Evolutionary conservation across 2,113 vertebrate genomes (phyloP).

Genomic region (Python bivittatus): DNA sequence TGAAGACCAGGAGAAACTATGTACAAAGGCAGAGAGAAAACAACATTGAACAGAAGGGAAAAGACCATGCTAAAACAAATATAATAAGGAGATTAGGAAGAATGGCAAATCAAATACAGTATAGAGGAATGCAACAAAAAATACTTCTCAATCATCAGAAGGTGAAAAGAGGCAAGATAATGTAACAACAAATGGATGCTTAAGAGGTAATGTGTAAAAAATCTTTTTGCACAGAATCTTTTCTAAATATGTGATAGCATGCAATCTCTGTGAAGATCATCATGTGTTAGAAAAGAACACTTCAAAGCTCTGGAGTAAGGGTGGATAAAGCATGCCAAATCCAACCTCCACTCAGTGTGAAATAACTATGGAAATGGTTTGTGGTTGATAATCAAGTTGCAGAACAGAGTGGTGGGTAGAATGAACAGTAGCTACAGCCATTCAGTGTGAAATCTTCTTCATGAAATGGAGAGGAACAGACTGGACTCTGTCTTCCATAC

Average conservation of each 20-base stretch:
- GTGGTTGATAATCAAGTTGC: not conserved
- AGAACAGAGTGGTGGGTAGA: not conserved
- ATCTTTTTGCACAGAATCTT: not conserved
- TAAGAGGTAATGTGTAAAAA: not conserved
- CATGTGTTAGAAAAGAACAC: not conserved
- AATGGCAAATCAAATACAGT: slow-evolving; percentile 15
- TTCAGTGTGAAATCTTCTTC: not conserved
- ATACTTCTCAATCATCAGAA: not conserved
- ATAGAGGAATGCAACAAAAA: not conserved
- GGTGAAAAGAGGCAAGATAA: not conserved
- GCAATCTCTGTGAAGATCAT: not conserved
- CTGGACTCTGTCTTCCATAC: not conserved
- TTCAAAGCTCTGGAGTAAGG: not conserved
- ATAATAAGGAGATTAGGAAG: slow-evolving; percentile 25
- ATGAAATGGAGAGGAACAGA: not conserved
- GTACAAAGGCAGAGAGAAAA: slow-evolving; percentile 2
- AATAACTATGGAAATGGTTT: not conserved
- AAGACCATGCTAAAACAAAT: slow-evolving; percentile 26
- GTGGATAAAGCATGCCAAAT: not conserved
- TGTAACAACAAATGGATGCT: slow-evolving; percentile 4
- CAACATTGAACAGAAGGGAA: not conserved
- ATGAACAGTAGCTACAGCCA: not conserved
- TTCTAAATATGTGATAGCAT: not conserved
- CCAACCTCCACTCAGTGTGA: not conserved
- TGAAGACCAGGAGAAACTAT: not conserved